A percentile compares a stretch with the other conserved stretches of the same genome.
phyloP scores from a whole-genome alignment of 2,797 vertebrate species.

The Squalus acanthias region DNA sequence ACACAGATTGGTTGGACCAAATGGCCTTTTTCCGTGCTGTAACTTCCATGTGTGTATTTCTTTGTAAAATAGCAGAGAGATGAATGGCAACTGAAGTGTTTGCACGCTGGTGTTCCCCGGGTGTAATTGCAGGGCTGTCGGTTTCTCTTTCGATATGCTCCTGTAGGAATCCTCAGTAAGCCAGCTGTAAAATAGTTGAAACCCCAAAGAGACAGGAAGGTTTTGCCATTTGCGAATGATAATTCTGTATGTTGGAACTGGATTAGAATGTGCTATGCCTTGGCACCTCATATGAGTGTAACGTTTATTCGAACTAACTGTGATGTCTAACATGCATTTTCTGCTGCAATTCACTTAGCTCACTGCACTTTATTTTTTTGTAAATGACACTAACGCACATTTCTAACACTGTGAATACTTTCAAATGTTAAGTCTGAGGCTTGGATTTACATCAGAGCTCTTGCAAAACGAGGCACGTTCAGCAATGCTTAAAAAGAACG shows the following conservation, averaged over 20 bases:
- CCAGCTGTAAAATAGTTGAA: neutral
- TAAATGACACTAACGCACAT: neutral
- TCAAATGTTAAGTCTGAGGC: no score
- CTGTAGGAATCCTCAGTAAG: neutral
- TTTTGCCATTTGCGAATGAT: no score
- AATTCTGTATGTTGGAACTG: neutral
- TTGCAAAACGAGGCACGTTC: neutral
- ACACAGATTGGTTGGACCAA: neutral
- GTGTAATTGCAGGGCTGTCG: no score
- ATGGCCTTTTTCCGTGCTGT: no score
- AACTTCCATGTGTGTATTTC: neutral
- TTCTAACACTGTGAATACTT: neutral
- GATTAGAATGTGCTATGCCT: neutral
- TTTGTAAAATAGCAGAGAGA: neutral
- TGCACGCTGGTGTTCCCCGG: no score
- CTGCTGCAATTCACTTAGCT: neutral
- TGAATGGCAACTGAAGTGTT: no score
- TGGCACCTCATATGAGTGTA: neutral
- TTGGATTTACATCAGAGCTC: neutral
- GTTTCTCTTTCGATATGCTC: neutral
- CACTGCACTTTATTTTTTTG: neutral
- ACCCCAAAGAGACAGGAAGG: neutral
- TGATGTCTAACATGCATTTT: neutral
- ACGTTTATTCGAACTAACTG: neutral
- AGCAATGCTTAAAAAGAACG: neutral